phyloP scores from a whole-genome alignment of 1,140 invertebrate species.

The Pseudachorutes palmiensis region DNA sequence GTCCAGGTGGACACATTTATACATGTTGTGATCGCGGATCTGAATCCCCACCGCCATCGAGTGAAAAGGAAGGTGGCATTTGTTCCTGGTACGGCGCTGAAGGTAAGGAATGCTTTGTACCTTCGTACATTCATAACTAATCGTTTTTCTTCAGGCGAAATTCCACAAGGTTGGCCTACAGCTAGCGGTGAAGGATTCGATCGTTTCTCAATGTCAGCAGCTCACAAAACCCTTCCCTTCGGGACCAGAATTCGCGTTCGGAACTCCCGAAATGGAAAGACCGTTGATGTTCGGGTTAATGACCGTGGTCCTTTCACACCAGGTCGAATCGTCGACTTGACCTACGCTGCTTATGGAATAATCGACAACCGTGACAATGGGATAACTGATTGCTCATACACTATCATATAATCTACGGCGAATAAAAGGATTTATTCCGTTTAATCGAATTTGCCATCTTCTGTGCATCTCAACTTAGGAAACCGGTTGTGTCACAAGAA shows the following conservation, averaged over 20 bases:
- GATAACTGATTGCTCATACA: neutral
- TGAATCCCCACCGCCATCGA: too few species aligned
- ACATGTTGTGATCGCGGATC: too few species aligned
- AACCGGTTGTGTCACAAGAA: too few species aligned
- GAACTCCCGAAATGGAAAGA: conserved; percentile 19
- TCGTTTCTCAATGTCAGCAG: conserved; percentile 21
- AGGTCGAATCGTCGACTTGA: conserved; percentile 27
- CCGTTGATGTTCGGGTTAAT: conserved; percentile 24
- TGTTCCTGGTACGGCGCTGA: conserved; percentile 31
- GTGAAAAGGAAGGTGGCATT: conserved; percentile 9
- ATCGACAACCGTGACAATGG: conserved; percentile 22
- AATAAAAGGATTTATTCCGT: too few species aligned
- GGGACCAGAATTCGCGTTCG: conserved; percentile 23
- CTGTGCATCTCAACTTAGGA: too few species aligned
- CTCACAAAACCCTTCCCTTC: conserved; percentile 22
- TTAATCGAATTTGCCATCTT: too few species aligned
- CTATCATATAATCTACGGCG: too few species aligned
- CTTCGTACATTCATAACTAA: too few species aligned
- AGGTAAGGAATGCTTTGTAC: neutral
- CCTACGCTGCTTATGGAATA: conserved; percentile 24
- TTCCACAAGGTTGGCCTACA: conserved; percentile 30
- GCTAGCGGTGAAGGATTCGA: conserved; percentile 27
- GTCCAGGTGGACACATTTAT: too few species aligned
- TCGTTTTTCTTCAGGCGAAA: conserved; percentile 22
- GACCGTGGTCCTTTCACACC: conserved; percentile 20